Evolutionary conservation across 1,140 invertebrate genomes (phyloP).

Genomic region (Hyphantria cunea): DNA sequence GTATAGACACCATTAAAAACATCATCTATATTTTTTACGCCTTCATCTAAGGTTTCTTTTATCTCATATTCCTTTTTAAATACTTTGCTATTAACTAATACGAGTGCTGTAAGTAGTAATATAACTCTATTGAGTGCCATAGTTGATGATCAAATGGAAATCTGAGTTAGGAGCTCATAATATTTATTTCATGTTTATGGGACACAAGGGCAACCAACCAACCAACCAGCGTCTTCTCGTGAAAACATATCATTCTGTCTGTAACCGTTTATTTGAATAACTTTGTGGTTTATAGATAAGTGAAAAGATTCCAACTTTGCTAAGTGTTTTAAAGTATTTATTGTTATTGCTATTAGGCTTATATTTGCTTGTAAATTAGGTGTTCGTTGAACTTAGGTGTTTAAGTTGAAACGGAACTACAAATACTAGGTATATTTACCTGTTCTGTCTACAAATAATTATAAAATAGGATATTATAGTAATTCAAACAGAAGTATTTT

Average conservation of each 20-base stretch:
- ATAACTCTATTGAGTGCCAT: constrained; percentile 48
- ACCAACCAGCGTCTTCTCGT: constrained; percentile 35
- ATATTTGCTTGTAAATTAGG: too few species aligned
- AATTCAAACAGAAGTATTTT: too few species aligned
- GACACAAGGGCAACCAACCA: constrained; percentile 54
- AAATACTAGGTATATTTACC: too few species aligned
- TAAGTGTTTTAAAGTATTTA: neutral
- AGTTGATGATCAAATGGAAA: constrained; percentile 53
- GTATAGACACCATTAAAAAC: constrained; percentile 76
- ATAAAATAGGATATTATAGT: too few species aligned
- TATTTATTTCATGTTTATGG: constrained; percentile 63
- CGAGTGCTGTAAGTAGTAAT: constrained; percentile 33
- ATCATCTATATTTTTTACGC: constrained; percentile 32
- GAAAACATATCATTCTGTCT: constrained; percentile 51
- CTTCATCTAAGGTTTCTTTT: constrained; percentile 21
- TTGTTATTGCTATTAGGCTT: neutral
- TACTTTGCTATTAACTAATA: constrained; percentile 39
- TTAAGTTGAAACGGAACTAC: too few species aligned
- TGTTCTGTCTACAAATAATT: too few species aligned
- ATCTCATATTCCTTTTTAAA: constrained; percentile 34
- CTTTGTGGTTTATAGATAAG: constrained; percentile 16
- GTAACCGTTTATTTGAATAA: constrained; percentile 25
- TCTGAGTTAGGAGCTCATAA: constrained; percentile 34
- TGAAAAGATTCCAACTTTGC: neutral
- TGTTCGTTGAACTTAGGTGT: too few species aligned